Evolutionary conservation across 1,140 invertebrate species (phyloP).

Genomic region (Drosophila ambigua): DNA sequence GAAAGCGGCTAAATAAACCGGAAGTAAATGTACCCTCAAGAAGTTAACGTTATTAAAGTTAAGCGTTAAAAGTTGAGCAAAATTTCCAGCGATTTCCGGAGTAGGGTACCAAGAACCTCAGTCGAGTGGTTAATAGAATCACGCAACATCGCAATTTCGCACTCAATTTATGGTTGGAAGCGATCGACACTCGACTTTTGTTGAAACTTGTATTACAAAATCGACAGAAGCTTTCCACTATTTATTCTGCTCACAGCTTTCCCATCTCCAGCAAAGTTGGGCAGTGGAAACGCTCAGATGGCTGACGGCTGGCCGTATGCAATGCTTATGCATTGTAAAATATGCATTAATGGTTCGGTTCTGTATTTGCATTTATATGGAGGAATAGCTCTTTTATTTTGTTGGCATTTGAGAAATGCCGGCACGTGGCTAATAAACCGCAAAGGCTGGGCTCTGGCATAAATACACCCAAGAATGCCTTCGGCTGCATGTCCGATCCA

Average conservation of each 20-base stretch:
- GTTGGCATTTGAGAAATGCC: constrained; percentile 41
- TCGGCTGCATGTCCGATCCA: constrained; percentile 18
- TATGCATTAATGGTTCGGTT: constrained; percentile 61
- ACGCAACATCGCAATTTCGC: too few relatives aligned
- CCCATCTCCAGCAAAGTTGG: background rate
- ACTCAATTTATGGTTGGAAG: too few relatives aligned
- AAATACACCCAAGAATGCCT: constrained; percentile 43
- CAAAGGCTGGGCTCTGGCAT: constrained; percentile 31
- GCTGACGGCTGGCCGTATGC: constrained; percentile 7
- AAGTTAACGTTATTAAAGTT: too few relatives aligned
- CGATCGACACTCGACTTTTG: too few relatives aligned
- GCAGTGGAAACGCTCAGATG: background rate
- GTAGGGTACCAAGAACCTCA: too few relatives aligned
- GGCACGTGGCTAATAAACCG: constrained; percentile 67
- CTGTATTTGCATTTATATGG: constrained; percentile 74
- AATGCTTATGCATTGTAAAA: constrained; percentile 55
- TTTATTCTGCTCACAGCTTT: background rate
- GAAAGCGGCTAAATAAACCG: too few relatives aligned
- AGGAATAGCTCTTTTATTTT: constrained; percentile 47
- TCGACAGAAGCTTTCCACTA: too few relatives aligned
- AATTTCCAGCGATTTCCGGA: too few relatives aligned
- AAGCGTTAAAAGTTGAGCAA: too few relatives aligned
- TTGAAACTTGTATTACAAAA: too few relatives aligned
- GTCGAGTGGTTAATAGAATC: too few relatives aligned
- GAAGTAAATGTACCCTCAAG: too few relatives aligned